These are phyloP conservation scores for Gymnopithys bicolor DNA, from an alignment of 2,797 vertebrate genomes.

Conservation along the genomic window DNA sequence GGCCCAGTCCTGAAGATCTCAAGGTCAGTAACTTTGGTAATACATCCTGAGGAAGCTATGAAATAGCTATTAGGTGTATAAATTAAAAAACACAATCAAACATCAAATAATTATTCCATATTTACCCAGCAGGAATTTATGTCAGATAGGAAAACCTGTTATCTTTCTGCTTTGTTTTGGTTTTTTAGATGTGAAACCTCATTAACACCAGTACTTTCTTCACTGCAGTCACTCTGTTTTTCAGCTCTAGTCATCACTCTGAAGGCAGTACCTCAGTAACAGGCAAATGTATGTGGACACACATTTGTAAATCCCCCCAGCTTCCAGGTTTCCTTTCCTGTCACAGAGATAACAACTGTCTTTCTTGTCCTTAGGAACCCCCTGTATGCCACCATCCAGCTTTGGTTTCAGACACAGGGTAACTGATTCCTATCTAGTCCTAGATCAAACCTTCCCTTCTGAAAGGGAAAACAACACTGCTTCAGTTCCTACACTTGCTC, in stretches of 20 bases:
- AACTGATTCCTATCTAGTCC: neutral
- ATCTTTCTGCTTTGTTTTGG: neutral
- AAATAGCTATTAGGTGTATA: neutral
- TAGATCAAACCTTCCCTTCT: neutral
- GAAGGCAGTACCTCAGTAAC: neutral
- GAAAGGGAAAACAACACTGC: neutral
- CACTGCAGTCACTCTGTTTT: neutral
- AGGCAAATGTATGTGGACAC: neutral
- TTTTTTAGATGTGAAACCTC: neutral
- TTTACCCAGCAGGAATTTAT: neutral
- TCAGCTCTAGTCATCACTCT: neutral
- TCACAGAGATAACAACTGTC: neutral
- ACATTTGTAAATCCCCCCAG: neutral
- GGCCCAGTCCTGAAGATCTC: neutral
- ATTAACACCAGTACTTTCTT: neutral
- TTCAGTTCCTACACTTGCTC: neutral
- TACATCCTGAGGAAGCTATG: neutral
- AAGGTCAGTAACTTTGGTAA: neutral
- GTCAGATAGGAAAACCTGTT: neutral
- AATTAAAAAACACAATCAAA: neutral
- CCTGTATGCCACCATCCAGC: neutral
- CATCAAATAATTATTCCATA: neutral
- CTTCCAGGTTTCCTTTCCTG: neutral
- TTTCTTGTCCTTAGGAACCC: neutral
- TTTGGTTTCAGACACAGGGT: neutral